Base-by-base conservation (phyloP, 1,140 invertebrate genomes). In the Drosophila busckii region DNA sequence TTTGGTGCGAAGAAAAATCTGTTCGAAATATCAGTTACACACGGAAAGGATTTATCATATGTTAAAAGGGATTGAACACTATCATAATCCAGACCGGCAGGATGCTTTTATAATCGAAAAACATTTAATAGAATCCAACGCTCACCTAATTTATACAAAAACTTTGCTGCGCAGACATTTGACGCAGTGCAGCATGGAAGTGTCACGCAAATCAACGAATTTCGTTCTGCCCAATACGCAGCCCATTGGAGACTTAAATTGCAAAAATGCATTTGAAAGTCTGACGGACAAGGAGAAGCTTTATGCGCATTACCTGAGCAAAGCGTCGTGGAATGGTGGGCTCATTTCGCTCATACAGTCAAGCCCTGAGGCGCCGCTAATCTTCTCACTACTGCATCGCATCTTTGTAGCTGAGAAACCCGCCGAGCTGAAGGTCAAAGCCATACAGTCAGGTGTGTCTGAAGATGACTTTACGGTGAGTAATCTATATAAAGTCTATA, bases 281-380 rank as follows among this genome's bases (percentile, higher is more conserved):
- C 89, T 98, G 42, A 94, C 93, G 2, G 88, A 91, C 2, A 90
- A 93, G 61, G 96, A 98, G 88, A 96, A 96, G 85, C 84, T 93
- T 1, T 98, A 98, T 89, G 93, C 96, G 45, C 96, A 98, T 90
- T 94, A 97, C 88, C 89, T 98, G 53, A 96, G 95, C 62, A 89
- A 89, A 85, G 95, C 96, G 19, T 92, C 94, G 7, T 98, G 95
- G 94, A 91, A 92, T 88, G 97, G 97, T 32, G 93, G 94, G 4
- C 89, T 98, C 2, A 95, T 97, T 75, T 93, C 94, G 1, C 87
- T 96, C 3, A 83, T 96, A 29, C 96, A 97, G 90, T 95, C 95
- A 56, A 93, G 92, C 69, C 94, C 95, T 0, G 97, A 98, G 89
- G 95, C 95, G 22, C 96, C 96, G 2, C 89, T 93, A 9, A 93